Evolutionary conservation across 1,140 invertebrate species (phyloP), one percentile per base, ranked within the genome.

Genomic region (Psilanteris sp.): DNA sequence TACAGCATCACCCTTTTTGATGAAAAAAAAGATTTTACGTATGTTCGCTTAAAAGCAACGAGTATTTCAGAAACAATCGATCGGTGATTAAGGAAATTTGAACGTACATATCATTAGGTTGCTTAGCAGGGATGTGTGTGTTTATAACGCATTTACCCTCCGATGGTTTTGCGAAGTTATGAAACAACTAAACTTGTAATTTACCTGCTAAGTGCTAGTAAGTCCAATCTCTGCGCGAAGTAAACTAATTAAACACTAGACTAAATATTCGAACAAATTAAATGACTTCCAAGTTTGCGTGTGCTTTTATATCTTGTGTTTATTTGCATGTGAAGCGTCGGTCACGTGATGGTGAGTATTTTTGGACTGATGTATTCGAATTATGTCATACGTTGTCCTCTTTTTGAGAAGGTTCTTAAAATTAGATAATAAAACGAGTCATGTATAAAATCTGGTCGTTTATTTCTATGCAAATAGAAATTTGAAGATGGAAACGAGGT

Each of bases 201-300:
- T 84, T 84, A 83, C 79, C 83, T 78, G 80, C 79, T 80, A 84
- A 85, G 83, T 84, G 82, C 83, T 84, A 82, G 82, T 76, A 59
- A 79, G 81, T 68, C 77, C 67, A 31, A 46, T 22, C 39, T 71
- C 73, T 78, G 77, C 74, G 75, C 79, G 80, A 83, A 84, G 81
- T 84, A 83, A 84, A 79, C 82, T 83, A 83, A 84, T 85, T 85
- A 84, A 84, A 85, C 78, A 83, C 78, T 83, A 80, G 79, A 80
- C 73, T 74, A 48, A 81, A 83, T 77, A 79, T 84, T 75, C 76
- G 43, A 79, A 82, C 78, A 78, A 84, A 81, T 83, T 82, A 76
- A 83, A 85, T 75, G 77, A 44, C n/a, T n/a, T n/a, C n/a, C n/a
- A n/a, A n/a, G n/a, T n/a, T n/a, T n/a, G n/a, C n/a, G n/a, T n/a